These are phyloP conservation scores for Falco peregrinus DNA, from an alignment of 2,797 vertebrate species.

Conservation along the genomic window DNA sequence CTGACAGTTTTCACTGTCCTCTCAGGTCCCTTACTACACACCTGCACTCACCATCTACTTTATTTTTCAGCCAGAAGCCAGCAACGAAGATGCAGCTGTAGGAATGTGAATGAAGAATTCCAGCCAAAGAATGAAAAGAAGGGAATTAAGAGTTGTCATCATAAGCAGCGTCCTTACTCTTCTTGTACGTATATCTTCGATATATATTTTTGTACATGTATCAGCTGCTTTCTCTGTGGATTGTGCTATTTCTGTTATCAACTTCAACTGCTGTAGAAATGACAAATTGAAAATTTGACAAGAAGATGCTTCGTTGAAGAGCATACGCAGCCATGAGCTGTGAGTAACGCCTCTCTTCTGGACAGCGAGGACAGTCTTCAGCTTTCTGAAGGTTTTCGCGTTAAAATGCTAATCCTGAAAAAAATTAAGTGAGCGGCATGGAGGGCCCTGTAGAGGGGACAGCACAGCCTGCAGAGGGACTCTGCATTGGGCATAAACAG, in stretches of 20 bases:
- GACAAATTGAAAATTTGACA: neutral
- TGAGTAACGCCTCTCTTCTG: neutral
- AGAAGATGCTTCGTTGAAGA: neutral
- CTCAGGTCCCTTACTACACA: neutral
- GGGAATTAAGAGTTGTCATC: neutral
- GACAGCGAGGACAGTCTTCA: neutral
- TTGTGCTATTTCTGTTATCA: neutral
- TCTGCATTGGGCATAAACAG: neutral
- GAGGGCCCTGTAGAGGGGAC: neutral
- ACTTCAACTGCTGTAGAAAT: neutral
- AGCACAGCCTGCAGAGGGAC: neutral
- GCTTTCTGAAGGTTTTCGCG: neutral
- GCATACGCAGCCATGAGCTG: neutral
- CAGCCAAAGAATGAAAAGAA: neutral
- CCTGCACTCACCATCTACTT: neutral
- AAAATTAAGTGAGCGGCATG: neutral
- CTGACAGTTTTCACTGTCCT: neutral
- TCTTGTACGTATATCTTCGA: neutral
- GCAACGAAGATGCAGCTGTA: neutral
- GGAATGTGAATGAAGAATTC: neutral
- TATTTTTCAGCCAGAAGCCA: neutral
- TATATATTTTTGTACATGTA: neutral
- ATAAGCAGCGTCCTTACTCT: neutral
- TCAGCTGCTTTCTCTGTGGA: neutral
- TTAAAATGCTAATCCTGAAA: neutral